phyloP scores from a whole-genome alignment of 2,113 vertebrate genomes.

The Pyrgilauda ruficollis region DNA sequence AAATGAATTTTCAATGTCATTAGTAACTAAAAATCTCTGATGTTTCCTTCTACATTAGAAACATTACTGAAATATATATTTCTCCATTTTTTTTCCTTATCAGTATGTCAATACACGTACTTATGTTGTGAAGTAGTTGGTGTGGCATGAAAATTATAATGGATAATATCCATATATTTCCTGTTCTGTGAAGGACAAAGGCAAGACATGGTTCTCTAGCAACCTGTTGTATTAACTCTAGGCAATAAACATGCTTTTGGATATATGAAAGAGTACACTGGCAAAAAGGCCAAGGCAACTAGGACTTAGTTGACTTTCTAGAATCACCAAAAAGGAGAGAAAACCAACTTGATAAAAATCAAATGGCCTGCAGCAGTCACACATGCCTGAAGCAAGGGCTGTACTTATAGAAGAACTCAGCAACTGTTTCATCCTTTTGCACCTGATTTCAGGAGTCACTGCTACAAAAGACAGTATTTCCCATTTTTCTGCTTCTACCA shows the following conservation, averaged over 20 bases:
- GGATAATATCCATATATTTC: background rate
- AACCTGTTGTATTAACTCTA: background rate
- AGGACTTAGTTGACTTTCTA: background rate
- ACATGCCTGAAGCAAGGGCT: background rate
- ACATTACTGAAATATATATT: background rate
- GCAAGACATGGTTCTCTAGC: background rate
- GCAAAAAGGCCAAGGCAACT: background rate
- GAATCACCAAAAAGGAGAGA: background rate
- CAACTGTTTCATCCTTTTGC: background rate
- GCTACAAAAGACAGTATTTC: background rate
- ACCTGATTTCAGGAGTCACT: background rate
- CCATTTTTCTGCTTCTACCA: background rate
- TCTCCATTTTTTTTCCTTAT: background rate
- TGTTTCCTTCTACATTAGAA: background rate
- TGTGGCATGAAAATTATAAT: background rate
- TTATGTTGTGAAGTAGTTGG: background rate
- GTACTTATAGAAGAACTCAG: background rate
- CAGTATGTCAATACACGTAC: background rate
- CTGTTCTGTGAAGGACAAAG: background rate
- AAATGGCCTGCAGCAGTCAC: background rate
- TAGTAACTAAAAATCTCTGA: background rate
- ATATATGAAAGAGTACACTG: background rate
- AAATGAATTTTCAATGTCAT: background rate
- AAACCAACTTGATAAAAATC: background rate
- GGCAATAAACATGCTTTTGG: background rate